Evolutionary conservation across 2,113 vertebrate genomes (phyloP), one percentile per base, ranked within the genome.

Genomic region (Eulacestoma nigropectus): DNA sequence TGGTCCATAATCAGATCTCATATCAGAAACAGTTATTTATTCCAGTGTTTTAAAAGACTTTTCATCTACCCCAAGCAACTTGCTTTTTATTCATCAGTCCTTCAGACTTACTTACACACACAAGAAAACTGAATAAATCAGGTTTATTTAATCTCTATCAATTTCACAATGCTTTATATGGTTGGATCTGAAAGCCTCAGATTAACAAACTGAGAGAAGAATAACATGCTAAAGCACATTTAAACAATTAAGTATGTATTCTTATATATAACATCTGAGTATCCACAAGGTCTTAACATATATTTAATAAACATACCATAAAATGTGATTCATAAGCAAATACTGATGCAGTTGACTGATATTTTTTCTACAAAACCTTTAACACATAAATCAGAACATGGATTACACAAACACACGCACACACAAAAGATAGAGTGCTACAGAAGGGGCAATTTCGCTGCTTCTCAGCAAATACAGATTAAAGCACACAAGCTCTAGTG

Each of bases 381-480:
- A 94, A 92, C 92, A 88, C 86, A 90, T 97, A 91, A 93, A 92
- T 92, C 88, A 95, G 83, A 86, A 86, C 95, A 79, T 21, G 56
- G 94, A 95, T 97, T 96, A 94, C 39, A 97, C 77, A 81, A 70
- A 83, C 93, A 89, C 35, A 96, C 29, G 42, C 52, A 63, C 50
- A 46, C 62, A 88, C 15, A 57, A 72, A 78, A 82, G 39, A 91
- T 39, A 96, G 46, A 60, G 57, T 93, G 81, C 77, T 69, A 93
- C 79, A 63, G 65, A 76, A 93, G 55, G 93, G 88, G 90, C 84
- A 95, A 92, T 96, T 96, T 97, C 94, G 92, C 95, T 96, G 68
- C 67, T 84, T 96, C 72, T 90, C 89, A 97, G 80, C 81, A 96
- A 97, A 87, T 53, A 84, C 73, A 96, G 92, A 97, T 97, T 94